phyloP scores from a whole-genome alignment of 2,888 invertebrate species.

The Cosmopolites sordidus region DNA sequence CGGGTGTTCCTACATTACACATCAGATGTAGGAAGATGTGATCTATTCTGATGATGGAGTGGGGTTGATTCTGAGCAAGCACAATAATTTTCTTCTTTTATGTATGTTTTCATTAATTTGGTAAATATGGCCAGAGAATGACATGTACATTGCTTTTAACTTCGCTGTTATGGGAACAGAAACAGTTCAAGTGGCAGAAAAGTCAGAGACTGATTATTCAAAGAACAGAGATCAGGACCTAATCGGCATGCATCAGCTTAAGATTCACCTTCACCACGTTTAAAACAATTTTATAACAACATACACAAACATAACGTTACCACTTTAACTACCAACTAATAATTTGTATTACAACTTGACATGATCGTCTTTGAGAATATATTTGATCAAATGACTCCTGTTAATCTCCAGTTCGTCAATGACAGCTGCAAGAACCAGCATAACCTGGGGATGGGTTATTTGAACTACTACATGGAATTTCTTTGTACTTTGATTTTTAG shows the following conservation, averaged over 20 bases:
- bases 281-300: no score
- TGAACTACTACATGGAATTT: conserved; percentile 77
- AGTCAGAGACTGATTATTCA: no score
- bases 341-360: conserved; percentile 49
- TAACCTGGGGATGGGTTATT: conserved; percentile 57
- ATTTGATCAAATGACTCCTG: conserved; percentile 60
- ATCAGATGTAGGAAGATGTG: conserved; percentile 82
- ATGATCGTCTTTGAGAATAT: conserved; percentile 61
- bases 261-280: no score
- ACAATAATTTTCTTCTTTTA: conserved; percentile 58
- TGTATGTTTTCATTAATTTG: conserved; percentile 55
- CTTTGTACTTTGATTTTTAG: no score
- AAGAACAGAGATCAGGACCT: no score
- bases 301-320: no score
- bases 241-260: no score
- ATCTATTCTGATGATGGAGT: conserved; percentile 65
- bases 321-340: no score
- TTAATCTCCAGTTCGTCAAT: conserved; percentile 71
- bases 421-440: conserved; percentile 70
- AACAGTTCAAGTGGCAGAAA: no score
- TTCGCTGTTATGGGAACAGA: conserved; percentile 60
- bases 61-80: conserved; percentile 58
- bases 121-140: conserved; percentile 81
- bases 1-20: conserved; percentile 78
- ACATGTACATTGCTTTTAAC: conserved; percentile 77